Conservation (phyloP, 2,888 invertebrate genomes). For the Amphipoea oculea region DNA sequence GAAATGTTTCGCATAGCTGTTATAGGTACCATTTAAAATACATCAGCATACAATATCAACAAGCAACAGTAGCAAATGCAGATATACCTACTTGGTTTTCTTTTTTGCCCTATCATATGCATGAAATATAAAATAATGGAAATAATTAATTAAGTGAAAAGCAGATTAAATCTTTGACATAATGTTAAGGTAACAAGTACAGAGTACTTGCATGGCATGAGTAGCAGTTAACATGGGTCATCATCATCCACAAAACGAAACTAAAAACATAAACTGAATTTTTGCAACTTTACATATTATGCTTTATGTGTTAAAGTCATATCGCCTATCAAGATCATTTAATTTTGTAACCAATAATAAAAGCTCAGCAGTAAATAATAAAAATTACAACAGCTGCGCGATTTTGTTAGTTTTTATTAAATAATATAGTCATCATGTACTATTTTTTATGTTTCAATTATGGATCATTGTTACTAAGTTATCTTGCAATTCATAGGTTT, state of each 20-base stretch:
- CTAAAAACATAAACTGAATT: background rate
- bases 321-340: background rate
- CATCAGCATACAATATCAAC: slow-evolving; percentile 42
- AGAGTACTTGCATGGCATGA: slow-evolving; percentile 7
- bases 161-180: slow-evolving; percentile 9
- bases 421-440: background rate
- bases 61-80: slow-evolving; percentile 56
- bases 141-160: slow-evolving; percentile 35
- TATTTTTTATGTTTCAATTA: background rate
- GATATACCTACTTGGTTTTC: slow-evolving; percentile 41
- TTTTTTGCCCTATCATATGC: slow-evolving; percentile 49
- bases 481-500: background rate
- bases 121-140: slow-evolving; percentile 55
- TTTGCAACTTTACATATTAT: background rate
- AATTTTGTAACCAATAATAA: slow-evolving; percentile 6
- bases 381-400: background rate
- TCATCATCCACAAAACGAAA: slow-evolving; percentile 1
- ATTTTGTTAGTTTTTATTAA: background rate
- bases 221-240: slow-evolving; percentile 9
- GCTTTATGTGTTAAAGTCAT: background rate
- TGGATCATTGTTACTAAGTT: background rate
- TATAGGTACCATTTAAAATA: slow-evolving; percentile 14
- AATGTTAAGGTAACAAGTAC: slow-evolving; percentile 20
- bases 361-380: background rate
- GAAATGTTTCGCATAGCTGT: slow-evolving; percentile 48